Evolutionary conservation across 2,888 invertebrate genomes (phyloP).

Genomic region (Apamea crenata): DNA sequence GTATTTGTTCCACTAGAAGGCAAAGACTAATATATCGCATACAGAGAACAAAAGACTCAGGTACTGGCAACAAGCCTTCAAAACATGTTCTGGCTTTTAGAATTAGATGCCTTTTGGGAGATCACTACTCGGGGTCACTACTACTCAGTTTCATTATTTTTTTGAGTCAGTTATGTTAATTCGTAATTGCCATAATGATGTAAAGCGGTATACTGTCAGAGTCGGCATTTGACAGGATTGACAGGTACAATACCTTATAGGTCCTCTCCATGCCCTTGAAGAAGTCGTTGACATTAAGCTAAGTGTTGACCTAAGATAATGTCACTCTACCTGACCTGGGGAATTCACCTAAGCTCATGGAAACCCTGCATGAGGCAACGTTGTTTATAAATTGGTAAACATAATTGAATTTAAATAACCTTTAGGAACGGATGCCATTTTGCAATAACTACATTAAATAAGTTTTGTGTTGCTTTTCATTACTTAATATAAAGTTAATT

Average conservation of each 20-base stretch:
- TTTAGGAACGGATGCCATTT: slow-evolving; percentile 19
- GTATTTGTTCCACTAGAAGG: neutral
- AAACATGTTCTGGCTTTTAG: neutral
- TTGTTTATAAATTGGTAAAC: slow-evolving; percentile 14
- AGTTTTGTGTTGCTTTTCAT: slow-evolving; percentile 10
- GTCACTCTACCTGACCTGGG: slow-evolving; percentile 13
- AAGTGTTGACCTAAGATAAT: slow-evolving; percentile 14
- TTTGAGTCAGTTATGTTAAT: neutral
- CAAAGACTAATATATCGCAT: neutral
- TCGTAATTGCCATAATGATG: neutral
- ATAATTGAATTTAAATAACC: neutral
- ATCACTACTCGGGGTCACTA: neutral
- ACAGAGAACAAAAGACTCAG: neutral
- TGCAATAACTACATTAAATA: slow-evolving; percentile 23
- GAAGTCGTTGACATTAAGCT: neutral
- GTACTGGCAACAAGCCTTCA: neutral
- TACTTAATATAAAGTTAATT: slow-evolving; percentile 11
- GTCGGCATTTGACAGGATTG: neutral
- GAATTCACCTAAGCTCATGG: slow-evolving; percentile 21
- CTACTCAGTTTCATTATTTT: neutral
- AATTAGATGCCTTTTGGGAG: neutral
- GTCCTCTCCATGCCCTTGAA: slow-evolving; percentile 7
- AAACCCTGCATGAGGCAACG: slow-evolving; percentile 30
- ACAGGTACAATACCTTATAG: too few species aligned
- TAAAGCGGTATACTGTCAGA: neutral